phyloP scores from a whole-genome alignment of 2,797 vertebrate genomes.

The Gobio occitaniae region DNA sequence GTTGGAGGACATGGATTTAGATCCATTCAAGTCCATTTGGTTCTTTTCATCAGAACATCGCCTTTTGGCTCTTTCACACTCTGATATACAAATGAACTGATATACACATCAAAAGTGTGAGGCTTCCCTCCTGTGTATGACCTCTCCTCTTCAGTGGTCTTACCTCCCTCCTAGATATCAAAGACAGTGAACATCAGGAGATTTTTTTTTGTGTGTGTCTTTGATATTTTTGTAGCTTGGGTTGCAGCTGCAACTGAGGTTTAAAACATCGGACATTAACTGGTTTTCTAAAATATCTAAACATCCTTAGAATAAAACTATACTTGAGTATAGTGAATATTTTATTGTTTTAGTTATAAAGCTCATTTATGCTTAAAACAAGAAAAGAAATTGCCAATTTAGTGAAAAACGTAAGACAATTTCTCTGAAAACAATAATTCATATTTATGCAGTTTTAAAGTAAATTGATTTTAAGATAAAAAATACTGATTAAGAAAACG shows the following conservation, averaged over 20 bases:
- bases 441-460: background rate
- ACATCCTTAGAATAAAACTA: background rate
- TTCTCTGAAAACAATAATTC: background rate
- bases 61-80: constrained; percentile 14
- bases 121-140: constrained; percentile 14
- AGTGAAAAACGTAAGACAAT: background rate
- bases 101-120: constrained; percentile 46
- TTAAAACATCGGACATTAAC: background rate
- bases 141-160: constrained; percentile 38
- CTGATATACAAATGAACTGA: constrained; percentile 27
- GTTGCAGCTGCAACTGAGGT: constrained; percentile 30
- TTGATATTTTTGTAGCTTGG: constrained; percentile 25
- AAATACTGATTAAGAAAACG: background rate
- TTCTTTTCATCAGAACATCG: constrained; percentile 28
- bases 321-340: background rate
- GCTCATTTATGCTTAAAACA: background rate
- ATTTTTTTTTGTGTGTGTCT: constrained; percentile 7
- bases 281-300: constrained; percentile 4
- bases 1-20: background rate
- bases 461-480: background rate
- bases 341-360: background rate
- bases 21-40: background rate
- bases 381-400: background rate
- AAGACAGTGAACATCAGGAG: constrained; percentile 36
- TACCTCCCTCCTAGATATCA: constrained; percentile 40